These are phyloP conservation scores for Anthopleura xanthogrammica DNA, from an alignment of 92 coral and sea anemone genomes.

Conservation along the genomic window DNA sequence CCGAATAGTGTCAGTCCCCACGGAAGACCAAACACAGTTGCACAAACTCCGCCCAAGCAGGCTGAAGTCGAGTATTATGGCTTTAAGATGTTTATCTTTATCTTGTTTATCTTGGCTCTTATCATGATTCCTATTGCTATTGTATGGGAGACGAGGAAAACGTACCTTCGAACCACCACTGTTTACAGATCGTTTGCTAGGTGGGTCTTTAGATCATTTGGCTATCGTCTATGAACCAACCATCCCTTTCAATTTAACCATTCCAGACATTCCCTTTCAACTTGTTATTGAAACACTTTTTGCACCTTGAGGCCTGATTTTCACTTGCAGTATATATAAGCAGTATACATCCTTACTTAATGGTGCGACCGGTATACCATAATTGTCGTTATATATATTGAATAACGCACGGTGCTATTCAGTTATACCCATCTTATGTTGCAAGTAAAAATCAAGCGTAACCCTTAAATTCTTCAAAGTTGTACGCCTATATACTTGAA, in stretches of 20 bases:
- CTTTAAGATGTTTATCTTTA: conserved; percentile 87
- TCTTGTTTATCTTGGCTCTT: conserved; percentile 82
- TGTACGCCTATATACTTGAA: background rate
- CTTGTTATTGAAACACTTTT: background rate
- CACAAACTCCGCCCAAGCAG: conserved; percentile 33
- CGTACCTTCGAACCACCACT: conserved; percentile 75
- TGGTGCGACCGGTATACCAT: too few relatives aligned
- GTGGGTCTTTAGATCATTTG: conserved; percentile 65
- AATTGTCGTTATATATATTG: background rate
- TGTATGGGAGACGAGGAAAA: conserved; percentile 86
- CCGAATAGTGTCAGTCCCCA: conserved; percentile 22
- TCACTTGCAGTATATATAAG: background rate
- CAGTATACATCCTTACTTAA: background rate
- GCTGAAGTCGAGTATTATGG: conserved; percentile 81
- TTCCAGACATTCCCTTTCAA: background rate
- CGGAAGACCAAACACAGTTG: background rate
- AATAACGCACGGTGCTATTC: background rate
- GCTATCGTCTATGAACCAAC: conserved; percentile 27
- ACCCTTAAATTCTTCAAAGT: background rate
- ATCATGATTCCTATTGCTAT: conserved; percentile 92
- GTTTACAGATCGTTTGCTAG: conserved; percentile 76
- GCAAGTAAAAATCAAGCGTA: background rate
- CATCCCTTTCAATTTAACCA: background rate
- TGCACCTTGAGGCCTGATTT: background rate
- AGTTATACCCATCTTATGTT: background rate